Evolutionary conservation across 2,113 vertebrate species (phyloP).

Genomic region (Ochotona curzoniae): DNA sequence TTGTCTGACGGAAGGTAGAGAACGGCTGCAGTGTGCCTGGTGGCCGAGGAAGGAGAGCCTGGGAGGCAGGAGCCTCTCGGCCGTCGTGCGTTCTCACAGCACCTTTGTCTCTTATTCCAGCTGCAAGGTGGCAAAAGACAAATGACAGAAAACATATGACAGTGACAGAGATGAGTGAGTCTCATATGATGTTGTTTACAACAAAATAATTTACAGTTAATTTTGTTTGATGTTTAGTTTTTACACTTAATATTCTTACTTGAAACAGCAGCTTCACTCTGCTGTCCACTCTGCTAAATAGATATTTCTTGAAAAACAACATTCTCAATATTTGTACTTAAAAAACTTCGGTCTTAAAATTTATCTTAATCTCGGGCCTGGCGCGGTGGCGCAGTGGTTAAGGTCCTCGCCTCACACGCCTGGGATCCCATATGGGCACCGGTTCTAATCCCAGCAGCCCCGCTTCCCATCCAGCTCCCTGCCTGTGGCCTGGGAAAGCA

Average conservation of each 20-base stretch:
- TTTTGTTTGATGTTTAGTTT: constrained; percentile 42
- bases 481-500: no score
- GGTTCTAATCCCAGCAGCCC: no score
- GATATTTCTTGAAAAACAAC: neutral
- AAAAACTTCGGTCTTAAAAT: constrained; percentile 25
- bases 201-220: neutral
- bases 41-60: neutral
- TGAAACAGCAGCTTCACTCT: neutral
- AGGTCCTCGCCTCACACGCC: no score
- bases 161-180: neutral
- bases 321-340: constrained; percentile 2
- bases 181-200: constrained; percentile 1
- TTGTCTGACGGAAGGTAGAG: constrained; percentile 21
- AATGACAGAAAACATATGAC: neutral
- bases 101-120: neutral
- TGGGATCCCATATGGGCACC: no score
- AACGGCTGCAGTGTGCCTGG: neutral
- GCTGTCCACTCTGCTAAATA: neutral
- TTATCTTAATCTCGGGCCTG: constrained; percentile 11
- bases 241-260: constrained; percentile 17
- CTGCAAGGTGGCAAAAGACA: neutral
- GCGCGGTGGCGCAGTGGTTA: no score
- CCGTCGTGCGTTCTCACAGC: neutral
- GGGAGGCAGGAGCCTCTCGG: neutral
- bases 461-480: no score